A percentile compares a stretch with the other conserved stretches of the same genome.
Conservation (phyloP, 2,113 vertebrate genomes). For the Neotoma lepida region DNA sequence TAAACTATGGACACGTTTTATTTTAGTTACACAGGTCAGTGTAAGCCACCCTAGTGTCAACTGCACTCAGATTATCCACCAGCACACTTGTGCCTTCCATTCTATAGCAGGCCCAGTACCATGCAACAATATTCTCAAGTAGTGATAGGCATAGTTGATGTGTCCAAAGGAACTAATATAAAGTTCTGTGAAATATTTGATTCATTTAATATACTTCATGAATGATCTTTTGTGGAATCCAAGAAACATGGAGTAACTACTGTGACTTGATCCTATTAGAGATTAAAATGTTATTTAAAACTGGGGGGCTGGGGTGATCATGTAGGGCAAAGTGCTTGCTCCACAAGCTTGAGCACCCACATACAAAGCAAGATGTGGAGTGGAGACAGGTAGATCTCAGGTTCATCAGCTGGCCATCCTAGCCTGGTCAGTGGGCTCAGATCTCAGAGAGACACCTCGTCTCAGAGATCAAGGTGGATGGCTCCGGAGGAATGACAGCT, state of each 20-base stretch:
- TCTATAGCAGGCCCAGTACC: neutral
- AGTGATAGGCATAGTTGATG: neutral
- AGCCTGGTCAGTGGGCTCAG: neutral
- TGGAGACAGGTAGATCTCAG: neutral
- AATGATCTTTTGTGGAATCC: neutral
- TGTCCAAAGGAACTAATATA: neutral
- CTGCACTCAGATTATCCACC: neutral
- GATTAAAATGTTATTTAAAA: neutral
- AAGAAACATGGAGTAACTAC: neutral
- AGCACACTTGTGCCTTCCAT: neutral
- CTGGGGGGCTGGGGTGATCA: neutral
- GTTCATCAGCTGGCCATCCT: no score
- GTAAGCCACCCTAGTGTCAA: neutral
- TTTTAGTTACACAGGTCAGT: neutral
- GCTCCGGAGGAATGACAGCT: neutral
- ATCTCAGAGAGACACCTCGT: no score
- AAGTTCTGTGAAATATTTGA: neutral
- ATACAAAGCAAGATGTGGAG: neutral
- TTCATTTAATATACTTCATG: neutral
- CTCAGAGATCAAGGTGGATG: neutral
- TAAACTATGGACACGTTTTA: neutral
- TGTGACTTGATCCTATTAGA: neutral
- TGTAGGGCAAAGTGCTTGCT: no score
- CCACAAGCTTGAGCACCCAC: neutral
- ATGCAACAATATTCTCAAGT: neutral